Conservation (phyloP, 2,797 vertebrate species). For the Sylvilagus floridanus region DNA sequence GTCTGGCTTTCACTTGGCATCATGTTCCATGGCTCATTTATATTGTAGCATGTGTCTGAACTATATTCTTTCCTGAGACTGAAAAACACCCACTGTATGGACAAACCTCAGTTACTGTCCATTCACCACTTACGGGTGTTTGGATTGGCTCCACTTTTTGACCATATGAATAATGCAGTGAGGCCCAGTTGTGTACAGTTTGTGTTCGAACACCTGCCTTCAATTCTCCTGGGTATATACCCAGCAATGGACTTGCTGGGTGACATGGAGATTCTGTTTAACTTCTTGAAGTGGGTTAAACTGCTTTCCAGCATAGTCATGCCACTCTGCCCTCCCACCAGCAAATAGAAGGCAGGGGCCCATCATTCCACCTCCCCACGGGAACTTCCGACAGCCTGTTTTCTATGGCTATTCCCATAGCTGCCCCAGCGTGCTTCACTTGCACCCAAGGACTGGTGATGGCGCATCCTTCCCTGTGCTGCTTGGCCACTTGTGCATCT, state of each 20-base stretch:
- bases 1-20: neutral
- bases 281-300: conserved; percentile 13
- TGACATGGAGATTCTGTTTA: neutral
- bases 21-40: neutral
- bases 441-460: conserved; percentile 3
- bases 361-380: neutral
- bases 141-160: neutral
- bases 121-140: neutral
- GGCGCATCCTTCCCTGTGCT: neutral
- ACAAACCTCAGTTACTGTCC: neutral
- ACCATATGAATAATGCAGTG: conserved; percentile 15
- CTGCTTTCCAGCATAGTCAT: neutral
- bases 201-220: conserved; percentile 35
- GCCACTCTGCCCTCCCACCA: neutral
- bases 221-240: neutral
- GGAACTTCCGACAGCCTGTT: neutral
- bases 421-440: neutral
- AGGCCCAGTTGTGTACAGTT: neutral
- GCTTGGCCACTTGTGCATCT: neutral
- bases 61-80: neutral
- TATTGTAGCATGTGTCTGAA: neutral
- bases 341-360: neutral
- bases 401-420: neutral
- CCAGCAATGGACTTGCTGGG: neutral
- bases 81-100: neutral